phyloP scores from a whole-genome alignment of 2,888 invertebrate genomes.

The Andrena trimmerana region DNA sequence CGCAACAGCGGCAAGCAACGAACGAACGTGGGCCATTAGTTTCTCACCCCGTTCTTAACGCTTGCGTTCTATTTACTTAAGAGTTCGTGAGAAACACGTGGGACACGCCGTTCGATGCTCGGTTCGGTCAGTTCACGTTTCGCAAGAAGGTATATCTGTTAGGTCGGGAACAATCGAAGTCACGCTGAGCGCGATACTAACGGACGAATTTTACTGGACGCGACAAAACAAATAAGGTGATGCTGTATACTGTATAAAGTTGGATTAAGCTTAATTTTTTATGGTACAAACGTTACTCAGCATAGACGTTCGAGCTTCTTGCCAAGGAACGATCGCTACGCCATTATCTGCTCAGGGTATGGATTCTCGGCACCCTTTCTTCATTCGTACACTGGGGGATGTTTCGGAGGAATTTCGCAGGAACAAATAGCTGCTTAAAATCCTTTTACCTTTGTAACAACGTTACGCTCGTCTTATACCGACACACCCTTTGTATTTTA shows the following conservation, averaged over 20 bases:
- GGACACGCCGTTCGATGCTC: constrained; percentile 17
- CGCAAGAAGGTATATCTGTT: constrained; percentile 24
- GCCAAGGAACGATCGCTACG: constrained; percentile 65
- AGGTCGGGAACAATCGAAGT: constrained; percentile 22
- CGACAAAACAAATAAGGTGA: constrained; percentile 44
- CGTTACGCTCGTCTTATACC: constrained; percentile 29
- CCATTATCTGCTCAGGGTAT: constrained; percentile 69
- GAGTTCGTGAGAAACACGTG: constrained; percentile 42
- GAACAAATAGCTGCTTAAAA: constrained; percentile 29
- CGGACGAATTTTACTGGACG: constrained; percentile 47
- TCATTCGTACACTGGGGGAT: constrained; percentile 45
- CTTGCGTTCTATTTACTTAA: constrained; percentile 23
- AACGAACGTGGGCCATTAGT: constrained; percentile 36
- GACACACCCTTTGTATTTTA: constrained; percentile 36
- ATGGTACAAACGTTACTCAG: constrained; percentile 71
- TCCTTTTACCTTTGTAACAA: constrained; percentile 37
- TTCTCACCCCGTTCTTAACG: constrained; percentile 57
- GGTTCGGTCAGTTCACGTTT: constrained; percentile 33
- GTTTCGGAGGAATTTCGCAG: constrained; percentile 22
- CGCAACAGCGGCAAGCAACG: constrained; percentile 32
- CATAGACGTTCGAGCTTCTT: constrained; percentile 67
- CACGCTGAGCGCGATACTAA: constrained; percentile 26
- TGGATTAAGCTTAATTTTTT: constrained; percentile 70
- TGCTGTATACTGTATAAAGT: constrained; percentile 68
- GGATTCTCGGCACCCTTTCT: constrained; percentile 57